Conservation (phyloP, 2,797 vertebrate species). For the Sebastiscus albofasciatus region DNA sequence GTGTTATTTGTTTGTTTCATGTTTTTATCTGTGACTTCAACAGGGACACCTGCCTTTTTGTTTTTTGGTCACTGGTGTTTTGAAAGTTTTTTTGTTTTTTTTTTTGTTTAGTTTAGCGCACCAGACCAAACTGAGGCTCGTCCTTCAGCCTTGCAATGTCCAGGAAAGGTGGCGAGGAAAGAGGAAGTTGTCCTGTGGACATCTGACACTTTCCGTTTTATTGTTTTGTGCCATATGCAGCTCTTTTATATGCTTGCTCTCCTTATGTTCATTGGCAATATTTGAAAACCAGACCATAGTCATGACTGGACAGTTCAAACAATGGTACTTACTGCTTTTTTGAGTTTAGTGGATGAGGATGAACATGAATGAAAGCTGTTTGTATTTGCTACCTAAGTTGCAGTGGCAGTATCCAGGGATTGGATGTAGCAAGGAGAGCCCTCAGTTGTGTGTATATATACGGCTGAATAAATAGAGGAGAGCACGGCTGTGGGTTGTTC, state of each 20-base stretch:
- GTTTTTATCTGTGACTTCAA: slow-evolving; percentile 64
- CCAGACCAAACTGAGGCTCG: slow-evolving; percentile 78
- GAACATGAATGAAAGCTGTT: slow-evolving; percentile 12
- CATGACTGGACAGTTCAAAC: slow-evolving; percentile 89
- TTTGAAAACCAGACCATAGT: slow-evolving; percentile 79
- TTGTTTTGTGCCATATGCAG: slow-evolving; percentile 91
- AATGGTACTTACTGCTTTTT: slow-evolving; percentile 84
- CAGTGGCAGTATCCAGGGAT: background rate
- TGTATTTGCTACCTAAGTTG: slow-evolving; percentile 18
- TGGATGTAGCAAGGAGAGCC: background rate
- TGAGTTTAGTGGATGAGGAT: slow-evolving; percentile 6
- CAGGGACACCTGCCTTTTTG: slow-evolving; percentile 65
- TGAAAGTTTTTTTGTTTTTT: slow-evolving; percentile 16
- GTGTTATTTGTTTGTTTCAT: slow-evolving; percentile 63
- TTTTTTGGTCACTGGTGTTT: slow-evolving; percentile 62
- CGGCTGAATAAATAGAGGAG: background rate
- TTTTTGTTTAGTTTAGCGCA: slow-evolving; percentile 54
- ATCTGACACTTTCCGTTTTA: slow-evolving; percentile 81
- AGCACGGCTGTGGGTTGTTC: background rate
- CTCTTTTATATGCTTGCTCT: slow-evolving; percentile 86
- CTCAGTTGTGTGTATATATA: background rate
- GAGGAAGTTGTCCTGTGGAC: slow-evolving; percentile 76
- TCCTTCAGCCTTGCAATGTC: slow-evolving; percentile 73
- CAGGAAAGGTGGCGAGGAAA: slow-evolving; percentile 66
- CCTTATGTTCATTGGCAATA: slow-evolving; percentile 85